Conservation (phyloP, 2,888 invertebrate species). For the Drosophila ezoana region DNA sequence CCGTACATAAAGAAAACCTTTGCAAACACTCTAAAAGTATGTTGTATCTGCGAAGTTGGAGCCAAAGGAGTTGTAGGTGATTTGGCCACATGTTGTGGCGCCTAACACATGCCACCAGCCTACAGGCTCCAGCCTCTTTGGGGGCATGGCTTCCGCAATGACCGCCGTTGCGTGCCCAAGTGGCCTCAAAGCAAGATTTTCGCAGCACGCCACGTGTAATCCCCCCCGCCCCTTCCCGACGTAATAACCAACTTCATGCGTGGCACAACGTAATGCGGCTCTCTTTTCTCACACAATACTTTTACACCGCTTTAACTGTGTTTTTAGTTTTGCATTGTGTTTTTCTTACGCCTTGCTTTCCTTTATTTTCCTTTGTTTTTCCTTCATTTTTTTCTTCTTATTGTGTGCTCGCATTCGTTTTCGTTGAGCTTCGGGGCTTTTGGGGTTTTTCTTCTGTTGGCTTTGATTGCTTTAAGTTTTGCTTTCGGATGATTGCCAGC, state of each 20-base stretch:
- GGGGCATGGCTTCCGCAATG: constrained; percentile 52
- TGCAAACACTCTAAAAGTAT: too few relatives aligned
- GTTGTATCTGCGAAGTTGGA: not conserved
- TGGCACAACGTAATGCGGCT: constrained; percentile 26
- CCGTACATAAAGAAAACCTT: too few relatives aligned
- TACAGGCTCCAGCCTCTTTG: constrained; percentile 26
- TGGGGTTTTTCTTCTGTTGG: constrained; percentile 55
- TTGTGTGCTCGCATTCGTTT: constrained; percentile 19
- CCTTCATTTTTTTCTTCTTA: constrained; percentile 15
- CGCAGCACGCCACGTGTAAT: constrained; percentile 58
- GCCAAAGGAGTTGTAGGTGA: not conserved
- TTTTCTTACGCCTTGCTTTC: not conserved
- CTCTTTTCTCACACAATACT: constrained; percentile 30
- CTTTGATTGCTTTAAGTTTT: constrained; percentile 76
- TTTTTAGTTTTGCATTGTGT: constrained; percentile 62
- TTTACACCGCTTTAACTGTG: constrained; percentile 46
- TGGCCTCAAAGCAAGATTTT: constrained; percentile 58
- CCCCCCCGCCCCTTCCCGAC: constrained; percentile 12
- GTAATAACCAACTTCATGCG: constrained; percentile 20
- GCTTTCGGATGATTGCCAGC: constrained; percentile 63
- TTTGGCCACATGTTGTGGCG: not conserved
- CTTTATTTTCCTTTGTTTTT: constrained; percentile 25
- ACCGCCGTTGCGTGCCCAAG: constrained; percentile 67
- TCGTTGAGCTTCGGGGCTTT: constrained; percentile 46
- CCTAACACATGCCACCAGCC: constrained; percentile 5